phyloP scores from a whole-genome alignment of 2,888 invertebrate species.

The Scrobipalpa costella region DNA sequence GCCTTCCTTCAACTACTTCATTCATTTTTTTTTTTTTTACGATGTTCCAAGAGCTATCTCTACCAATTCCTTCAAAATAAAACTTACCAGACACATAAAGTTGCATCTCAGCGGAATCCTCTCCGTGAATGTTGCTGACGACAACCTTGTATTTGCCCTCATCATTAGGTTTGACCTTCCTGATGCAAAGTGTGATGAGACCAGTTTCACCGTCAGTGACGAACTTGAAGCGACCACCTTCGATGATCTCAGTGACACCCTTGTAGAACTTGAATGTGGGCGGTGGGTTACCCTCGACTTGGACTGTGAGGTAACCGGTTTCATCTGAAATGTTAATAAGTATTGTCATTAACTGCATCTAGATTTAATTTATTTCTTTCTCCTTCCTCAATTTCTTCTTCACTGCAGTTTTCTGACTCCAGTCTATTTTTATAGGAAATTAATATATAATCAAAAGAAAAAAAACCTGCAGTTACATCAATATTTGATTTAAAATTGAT shows the following conservation, averaged over 20 bases:
- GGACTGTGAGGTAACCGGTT: slow-evolving; percentile 95
- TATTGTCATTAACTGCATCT: neutral
- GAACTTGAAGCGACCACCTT: slow-evolving; percentile 97
- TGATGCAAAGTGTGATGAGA: slow-evolving; percentile 95
- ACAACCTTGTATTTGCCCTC: slow-evolving; percentile 97
- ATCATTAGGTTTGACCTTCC: slow-evolving; percentile 97
- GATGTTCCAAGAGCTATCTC: neutral
- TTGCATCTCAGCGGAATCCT: slow-evolving; percentile 97
- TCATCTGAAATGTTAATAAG: slow-evolving; percentile 82
- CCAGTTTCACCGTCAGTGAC: slow-evolving; percentile 96
- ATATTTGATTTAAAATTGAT: too few species aligned
- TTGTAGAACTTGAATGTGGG: slow-evolving; percentile 98
- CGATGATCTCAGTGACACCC: slow-evolving; percentile 95
- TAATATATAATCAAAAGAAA: too few species aligned
- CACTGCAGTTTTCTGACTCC: too few species aligned
- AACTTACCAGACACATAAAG: slow-evolving; percentile 95
- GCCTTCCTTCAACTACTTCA: too few species aligned
- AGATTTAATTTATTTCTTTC: too few species aligned
- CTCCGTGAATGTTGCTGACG: slow-evolving; percentile 96
- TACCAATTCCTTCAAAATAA: neutral
- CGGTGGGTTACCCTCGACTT: slow-evolving; percentile 96
- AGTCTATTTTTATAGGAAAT: too few species aligned
- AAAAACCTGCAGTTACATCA: too few species aligned
- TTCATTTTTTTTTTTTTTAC: neutral
- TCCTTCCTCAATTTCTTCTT: too few species aligned